phyloP scores from a whole-genome alignment of 1,140 invertebrate genomes.

The Papilio xuthus region DNA sequence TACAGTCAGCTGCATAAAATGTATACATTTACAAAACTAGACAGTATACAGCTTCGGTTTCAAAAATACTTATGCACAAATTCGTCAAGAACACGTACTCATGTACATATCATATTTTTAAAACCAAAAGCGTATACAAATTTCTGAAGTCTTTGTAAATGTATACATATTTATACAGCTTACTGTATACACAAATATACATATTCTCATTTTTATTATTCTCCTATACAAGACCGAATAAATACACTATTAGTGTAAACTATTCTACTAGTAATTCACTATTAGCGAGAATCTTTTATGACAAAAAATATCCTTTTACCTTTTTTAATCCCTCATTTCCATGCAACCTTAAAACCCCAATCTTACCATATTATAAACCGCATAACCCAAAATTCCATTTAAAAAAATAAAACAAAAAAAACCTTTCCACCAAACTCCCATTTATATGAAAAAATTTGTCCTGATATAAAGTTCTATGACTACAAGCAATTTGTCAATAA shows the following conservation, averaged over 20 bases:
- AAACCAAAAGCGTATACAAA: no score
- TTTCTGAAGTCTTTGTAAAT: no score
- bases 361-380: background rate
- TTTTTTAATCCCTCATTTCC: background rate
- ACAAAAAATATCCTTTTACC: background rate
- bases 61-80: no score
- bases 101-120: no score
- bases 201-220: background rate
- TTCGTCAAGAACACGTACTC: no score
- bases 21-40: no score
- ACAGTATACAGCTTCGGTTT: no score
- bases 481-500: background rate
- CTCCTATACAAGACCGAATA: background rate
- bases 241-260: no score
- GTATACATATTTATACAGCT: no score
- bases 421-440: background rate
- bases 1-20: no score
- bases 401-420: background rate
- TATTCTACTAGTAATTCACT: background rate
- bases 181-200: no score
- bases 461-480: background rate
- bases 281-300: background rate
- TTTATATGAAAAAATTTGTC: background rate
- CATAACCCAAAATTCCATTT: background rate
- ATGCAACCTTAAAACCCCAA: background rate